Evolutionary conservation across 1,140 invertebrate species (phyloP), one percentile per base, ranked within the genome.

Genomic region (Lycorma delicatula): DNA sequence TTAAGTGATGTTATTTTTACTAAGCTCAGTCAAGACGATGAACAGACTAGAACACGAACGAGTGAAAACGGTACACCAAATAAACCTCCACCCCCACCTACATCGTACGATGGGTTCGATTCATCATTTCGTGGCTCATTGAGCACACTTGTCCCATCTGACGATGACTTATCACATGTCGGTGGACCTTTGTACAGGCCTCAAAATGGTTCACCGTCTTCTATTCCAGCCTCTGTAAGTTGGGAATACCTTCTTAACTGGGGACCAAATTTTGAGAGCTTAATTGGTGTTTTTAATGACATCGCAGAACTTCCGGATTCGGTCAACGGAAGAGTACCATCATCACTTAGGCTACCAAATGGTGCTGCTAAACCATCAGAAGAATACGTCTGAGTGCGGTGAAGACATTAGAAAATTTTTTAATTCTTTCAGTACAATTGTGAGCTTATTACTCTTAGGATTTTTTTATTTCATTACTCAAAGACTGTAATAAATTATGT

Each of bases 201-300:
- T 51, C 76, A 82, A 3, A 87, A 86, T 60, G 87, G 86, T 9
- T 86, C 86, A 1, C 83, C 87, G 0, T 83, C 85, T 0, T 79
- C 81, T 1, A 74, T 75, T 36, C 81, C 81, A 44, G 78, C 76
- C 1, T 79, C 83, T 3, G 75, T 95, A 26, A 87, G 91, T 47
- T 96, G 92, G 91, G 92, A 96, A 67, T 93, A 95, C 68, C 74
- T 96, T 53, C 77, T 96, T 13, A 96, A 94, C 74, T 97, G 93
- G 93, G 91, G 92, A 7, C 92, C 92, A 6, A 95, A 93, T 74
- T 96, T 95, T 71, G 89, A 96, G 71, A 93, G 87, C 70, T 79
- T 97, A 66, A 90, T 93, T 47, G 92, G 92, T 1, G 93, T 97
- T 34, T 97, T 97, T 67, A 93, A 92, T 75, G 93, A 97, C 71